Evolutionary conservation across 2,888 invertebrate genomes (phyloP).

Genomic region (Clivina fossor): DNA sequence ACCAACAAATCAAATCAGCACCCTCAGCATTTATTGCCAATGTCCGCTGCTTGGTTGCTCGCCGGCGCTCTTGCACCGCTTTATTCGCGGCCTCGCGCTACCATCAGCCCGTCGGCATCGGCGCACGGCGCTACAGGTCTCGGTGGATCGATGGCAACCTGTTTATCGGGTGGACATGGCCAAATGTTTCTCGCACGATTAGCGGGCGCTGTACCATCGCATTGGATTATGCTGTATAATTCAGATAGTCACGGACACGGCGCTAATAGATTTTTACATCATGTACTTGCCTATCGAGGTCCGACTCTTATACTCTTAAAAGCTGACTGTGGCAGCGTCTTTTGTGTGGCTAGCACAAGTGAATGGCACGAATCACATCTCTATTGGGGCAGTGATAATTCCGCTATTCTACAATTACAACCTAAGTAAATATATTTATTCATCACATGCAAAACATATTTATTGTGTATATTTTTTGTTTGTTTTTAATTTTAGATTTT

Average conservation of each 20-base stretch:
- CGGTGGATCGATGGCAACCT: slow-evolving; percentile 3
- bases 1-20: no score
- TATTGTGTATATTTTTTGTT: slow-evolving; percentile 31
- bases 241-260: slow-evolving; percentile 86
- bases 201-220: slow-evolving; percentile 69
- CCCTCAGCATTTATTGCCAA: slow-evolving; percentile 50
- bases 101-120: slow-evolving; percentile 36
- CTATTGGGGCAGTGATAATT: slow-evolving; percentile 82
- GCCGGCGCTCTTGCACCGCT: slow-evolving; percentile 51
- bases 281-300: slow-evolving; percentile 78
- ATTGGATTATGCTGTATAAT: slow-evolving; percentile 84
- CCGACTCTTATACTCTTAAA: slow-evolving; percentile 66
- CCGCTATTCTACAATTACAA: slow-evolving; percentile 73
- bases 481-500: slow-evolving; percentile 52
- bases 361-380: slow-evolving; percentile 87
- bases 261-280: slow-evolving; percentile 83
- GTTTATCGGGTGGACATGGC: slow-evolving; percentile 39
- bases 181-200: slow-evolving; percentile 62
- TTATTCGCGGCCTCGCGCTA: slow-evolving; percentile 49
- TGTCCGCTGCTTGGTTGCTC: slow-evolving; percentile 53
- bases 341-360: slow-evolving; percentile 73
- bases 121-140: slow-evolving; percentile 9
- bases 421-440: slow-evolving; percentile 61
- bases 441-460: slow-evolving; percentile 43
- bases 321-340: slow-evolving; percentile 62